Percentiles rank a stretch among this genome's conserved stretches.
Evolutionary conservation across 2,113 vertebrate species (phyloP).

Genomic region (Merops nubicus): DNA sequence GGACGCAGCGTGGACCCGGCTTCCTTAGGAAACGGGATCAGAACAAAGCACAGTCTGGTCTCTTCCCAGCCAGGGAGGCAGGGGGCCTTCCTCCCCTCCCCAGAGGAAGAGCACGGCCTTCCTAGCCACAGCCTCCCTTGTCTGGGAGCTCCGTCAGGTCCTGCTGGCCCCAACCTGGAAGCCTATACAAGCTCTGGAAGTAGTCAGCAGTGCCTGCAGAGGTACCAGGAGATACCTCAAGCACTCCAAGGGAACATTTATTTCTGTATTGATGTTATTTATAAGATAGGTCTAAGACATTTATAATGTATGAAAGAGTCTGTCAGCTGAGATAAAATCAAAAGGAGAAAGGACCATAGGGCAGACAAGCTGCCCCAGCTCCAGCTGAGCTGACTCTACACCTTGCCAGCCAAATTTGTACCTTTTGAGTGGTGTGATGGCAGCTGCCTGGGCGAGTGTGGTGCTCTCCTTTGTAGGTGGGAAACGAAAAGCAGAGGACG

Average conservation of each 20-base stretch:
- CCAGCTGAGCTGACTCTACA: neutral
- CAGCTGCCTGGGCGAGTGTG: neutral
- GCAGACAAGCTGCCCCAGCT: neutral
- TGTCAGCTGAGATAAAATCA: neutral
- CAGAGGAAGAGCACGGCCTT: constrained; percentile 32
- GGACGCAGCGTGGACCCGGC: constrained; percentile 18
- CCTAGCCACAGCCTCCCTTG: neutral
- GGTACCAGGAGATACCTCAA: neutral
- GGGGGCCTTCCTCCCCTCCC: constrained; percentile 41
- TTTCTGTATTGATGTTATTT: neutral
- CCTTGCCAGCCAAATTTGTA: neutral
- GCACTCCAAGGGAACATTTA: neutral
- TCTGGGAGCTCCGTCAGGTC: neutral
- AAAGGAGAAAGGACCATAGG: neutral
- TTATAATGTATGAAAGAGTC: neutral
- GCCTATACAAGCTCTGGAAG: neutral
- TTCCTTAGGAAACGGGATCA: constrained; percentile 66
- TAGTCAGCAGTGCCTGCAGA: neutral
- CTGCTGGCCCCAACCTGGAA: neutral
- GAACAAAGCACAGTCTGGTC: constrained; percentile 37
- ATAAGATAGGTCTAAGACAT: neutral
- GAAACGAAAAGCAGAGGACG: neutral
- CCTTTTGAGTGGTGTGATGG: neutral
- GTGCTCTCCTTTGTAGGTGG: neutral
- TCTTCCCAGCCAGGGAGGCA: constrained; percentile 34